These are phyloP conservation scores for Macquaria ambigua DNA, from an alignment of 2,113 vertebrate genomes.

Conservation along the genomic window DNA sequence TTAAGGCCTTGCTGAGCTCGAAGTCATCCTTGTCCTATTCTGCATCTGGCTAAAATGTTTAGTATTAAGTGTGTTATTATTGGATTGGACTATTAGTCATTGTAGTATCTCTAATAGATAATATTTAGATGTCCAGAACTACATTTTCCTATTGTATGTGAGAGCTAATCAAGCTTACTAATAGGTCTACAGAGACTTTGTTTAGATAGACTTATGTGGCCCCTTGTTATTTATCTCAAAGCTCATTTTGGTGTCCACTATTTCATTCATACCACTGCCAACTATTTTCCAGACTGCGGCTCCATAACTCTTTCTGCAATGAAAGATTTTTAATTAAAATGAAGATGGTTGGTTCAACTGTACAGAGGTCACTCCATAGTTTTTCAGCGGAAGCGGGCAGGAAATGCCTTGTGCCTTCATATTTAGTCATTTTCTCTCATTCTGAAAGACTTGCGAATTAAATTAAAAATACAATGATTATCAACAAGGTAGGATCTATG, in stretches of 20 bases:
- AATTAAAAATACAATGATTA: slow-evolving; percentile 75
- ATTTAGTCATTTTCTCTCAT: slow-evolving; percentile 71
- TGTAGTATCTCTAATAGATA: slow-evolving; percentile 16
- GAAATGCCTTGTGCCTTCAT: slow-evolving; percentile 42
- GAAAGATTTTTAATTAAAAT: slow-evolving; percentile 86
- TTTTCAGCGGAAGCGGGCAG: slow-evolving; percentile 55
- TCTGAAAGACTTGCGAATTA: slow-evolving; percentile 70
- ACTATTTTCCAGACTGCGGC: slow-evolving; percentile 72
- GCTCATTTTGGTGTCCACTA: slow-evolving; percentile 64
- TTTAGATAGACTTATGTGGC: slow-evolving; percentile 68
- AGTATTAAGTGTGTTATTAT: slow-evolving; percentile 4
- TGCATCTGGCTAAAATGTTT: background rate
- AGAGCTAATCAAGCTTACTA: slow-evolving; percentile 17
- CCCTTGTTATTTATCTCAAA: slow-evolving; percentile 75
- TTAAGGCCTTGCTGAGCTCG: background rate
- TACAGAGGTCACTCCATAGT: slow-evolving; percentile 74
- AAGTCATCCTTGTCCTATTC: background rate
- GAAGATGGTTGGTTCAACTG: slow-evolving; percentile 76
- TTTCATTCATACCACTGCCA: slow-evolving; percentile 76
- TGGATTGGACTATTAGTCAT: background rate
- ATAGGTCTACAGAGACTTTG: slow-evolving; percentile 48
- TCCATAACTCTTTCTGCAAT: slow-evolving; percentile 79
- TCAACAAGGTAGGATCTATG: slow-evolving; percentile 69
- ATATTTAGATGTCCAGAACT: slow-evolving; percentile 13
- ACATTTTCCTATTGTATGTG: slow-evolving; percentile 2